These are phyloP conservation scores for Ceriagrion tenellum DNA, from an alignment of 2,888 invertebrate species.

Conservation along the genomic window DNA sequence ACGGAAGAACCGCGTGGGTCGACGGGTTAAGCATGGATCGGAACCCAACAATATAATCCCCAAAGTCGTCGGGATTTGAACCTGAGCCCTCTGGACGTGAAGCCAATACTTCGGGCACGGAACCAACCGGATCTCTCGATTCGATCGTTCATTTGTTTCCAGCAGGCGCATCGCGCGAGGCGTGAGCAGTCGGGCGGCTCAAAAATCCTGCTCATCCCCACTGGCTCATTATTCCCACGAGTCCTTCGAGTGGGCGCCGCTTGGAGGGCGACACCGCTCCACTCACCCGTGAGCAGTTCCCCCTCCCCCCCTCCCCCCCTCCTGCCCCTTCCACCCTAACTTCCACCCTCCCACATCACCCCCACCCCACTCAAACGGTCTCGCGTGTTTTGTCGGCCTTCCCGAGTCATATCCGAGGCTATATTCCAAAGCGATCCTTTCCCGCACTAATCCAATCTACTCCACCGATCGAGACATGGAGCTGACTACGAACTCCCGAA, in stretches of 20 bases:
- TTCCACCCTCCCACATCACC: background rate
- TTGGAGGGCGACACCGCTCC: background rate
- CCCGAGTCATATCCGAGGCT: background rate
- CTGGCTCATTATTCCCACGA: background rate
- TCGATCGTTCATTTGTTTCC: too few species aligned
- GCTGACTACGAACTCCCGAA: conserved; percentile 10
- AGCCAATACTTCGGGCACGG: too few species aligned
- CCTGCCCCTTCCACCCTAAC: background rate
- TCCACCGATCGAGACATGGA: background rate
- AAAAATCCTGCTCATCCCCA: background rate
- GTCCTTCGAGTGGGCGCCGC: background rate
- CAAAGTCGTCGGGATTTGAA: too few species aligned
- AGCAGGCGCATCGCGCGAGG: too few species aligned
- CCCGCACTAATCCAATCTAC: background rate
- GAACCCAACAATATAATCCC: too few species aligned
- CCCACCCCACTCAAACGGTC: background rate
- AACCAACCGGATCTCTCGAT: too few species aligned
- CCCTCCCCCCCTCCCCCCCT: too few species aligned
- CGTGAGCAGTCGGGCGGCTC: too few species aligned
- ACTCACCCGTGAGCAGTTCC: too few species aligned
- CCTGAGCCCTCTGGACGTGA: too few species aligned
- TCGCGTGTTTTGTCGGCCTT: background rate
- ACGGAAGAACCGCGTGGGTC: too few species aligned
- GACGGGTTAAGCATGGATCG: too few species aligned
- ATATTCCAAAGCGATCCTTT: background rate